A percentile compares a stretch with the other conserved stretches of the same genome.
Conservation (phyloP, 2,113 vertebrate genomes). For the Anser brachyrhynchus region DNA sequence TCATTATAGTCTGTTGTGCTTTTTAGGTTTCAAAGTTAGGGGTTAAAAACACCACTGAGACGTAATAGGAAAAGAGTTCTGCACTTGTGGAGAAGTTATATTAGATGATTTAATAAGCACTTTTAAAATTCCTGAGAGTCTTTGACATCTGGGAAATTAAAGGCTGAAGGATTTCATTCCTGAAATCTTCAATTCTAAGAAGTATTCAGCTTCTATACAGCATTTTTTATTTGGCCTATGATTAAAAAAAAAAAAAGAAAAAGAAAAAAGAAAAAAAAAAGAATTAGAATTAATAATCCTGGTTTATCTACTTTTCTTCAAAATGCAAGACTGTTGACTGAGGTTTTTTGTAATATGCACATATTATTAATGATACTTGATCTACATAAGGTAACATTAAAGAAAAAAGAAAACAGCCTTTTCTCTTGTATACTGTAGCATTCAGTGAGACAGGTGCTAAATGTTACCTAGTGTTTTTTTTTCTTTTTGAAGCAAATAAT, state of each 20-base stretch:
- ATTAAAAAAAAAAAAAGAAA: background rate
- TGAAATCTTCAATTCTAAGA: constrained; percentile 4
- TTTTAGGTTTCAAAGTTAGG: background rate
- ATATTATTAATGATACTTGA: constrained; percentile 40
- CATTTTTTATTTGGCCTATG: constrained; percentile 29
- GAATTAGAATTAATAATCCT: constrained; percentile 24
- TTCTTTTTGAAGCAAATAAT: constrained; percentile 39
- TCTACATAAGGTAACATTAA: constrained; percentile 49
- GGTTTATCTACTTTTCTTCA: constrained; percentile 4
- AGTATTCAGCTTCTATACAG: background rate
- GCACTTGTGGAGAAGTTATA: background rate
- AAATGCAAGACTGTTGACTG: background rate
- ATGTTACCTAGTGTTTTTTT: background rate
- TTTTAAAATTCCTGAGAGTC: background rate
- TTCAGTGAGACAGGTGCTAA: constrained; percentile 47
- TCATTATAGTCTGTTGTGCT: background rate
- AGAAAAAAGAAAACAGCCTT: background rate
- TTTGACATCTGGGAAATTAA: constrained; percentile 4
- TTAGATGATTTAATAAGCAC: background rate
- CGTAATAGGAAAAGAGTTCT: background rate
- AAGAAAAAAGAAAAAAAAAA: background rate
- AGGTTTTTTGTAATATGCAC: constrained; percentile 1
- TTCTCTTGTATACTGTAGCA: background rate
- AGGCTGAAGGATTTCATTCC: background rate
- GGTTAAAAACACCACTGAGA: background rate